Conservation (phyloP, 2,888 invertebrate genomes). For the Cheilosia vernalis region DNA sequence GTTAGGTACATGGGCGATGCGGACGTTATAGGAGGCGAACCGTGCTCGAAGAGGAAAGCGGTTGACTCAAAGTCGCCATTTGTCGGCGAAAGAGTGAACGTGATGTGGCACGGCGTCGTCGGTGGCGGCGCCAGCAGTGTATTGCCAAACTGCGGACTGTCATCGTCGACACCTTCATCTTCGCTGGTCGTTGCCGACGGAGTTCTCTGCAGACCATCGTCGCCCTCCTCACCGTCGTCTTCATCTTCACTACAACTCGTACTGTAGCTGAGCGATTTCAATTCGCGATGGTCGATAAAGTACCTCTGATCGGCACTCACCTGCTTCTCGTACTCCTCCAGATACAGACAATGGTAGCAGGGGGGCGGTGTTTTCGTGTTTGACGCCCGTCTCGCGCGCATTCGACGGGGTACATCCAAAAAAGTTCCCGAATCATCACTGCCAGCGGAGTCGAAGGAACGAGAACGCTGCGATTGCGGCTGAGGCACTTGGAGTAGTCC, state of each 20-base stretch:
- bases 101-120: constrained; percentile 85
- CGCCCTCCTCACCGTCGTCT: constrained; percentile 81
- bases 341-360: constrained; percentile 90
- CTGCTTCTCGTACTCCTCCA: constrained; percentile 89
- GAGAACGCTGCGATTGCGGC: constrained; percentile 88
- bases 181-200: constrained; percentile 83
- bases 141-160: constrained; percentile 83
- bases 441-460: constrained; percentile 90
- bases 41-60: constrained; percentile 80
- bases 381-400: constrained; percentile 87
- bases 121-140: constrained; percentile 83
- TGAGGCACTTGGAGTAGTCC: constrained; percentile 88
- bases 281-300: constrained; percentile 81
- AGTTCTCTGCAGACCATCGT: constrained; percentile 76
- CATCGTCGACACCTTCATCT: constrained; percentile 84
- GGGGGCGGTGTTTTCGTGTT: constrained; percentile 87
- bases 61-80: constrained; percentile 83
- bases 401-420: constrained; percentile 86
- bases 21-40: constrained; percentile 83
- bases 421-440: constrained; percentile 86
- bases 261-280: constrained; percentile 84
- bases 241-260: constrained; percentile 84
- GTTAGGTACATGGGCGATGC: constrained; percentile 79
- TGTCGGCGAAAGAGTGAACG: constrained; percentile 87
- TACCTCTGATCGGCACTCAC: constrained; percentile 83